A percentile compares a stretch with the other conserved stretches of the same genome.
Conservation (phyloP, 2,797 vertebrate genomes). For the Geotrypetes seraphini region DNA sequence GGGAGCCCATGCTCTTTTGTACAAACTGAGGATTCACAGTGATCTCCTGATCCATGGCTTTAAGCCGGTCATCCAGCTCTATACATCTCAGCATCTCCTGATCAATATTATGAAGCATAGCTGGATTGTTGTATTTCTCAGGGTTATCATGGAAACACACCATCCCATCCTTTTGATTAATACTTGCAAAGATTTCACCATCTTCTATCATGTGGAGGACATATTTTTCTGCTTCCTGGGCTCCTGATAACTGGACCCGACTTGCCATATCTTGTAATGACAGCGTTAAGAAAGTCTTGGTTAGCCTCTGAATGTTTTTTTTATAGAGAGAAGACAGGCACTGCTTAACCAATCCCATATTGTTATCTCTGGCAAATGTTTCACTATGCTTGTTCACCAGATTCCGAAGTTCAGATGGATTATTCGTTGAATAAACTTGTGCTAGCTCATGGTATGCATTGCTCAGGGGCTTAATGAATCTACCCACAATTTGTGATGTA, state of each 20-base stretch:
- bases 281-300: slow-evolving; percentile 93
- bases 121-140: slow-evolving; percentile 98
- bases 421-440: slow-evolving; percentile 93
- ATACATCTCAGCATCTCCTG: slow-evolving; percentile 99
- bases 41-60: slow-evolving; percentile 99
- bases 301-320: slow-evolving; percentile 98
- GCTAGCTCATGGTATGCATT: slow-evolving; percentile 95
- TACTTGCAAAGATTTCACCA: slow-evolving; percentile 97
- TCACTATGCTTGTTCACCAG: slow-evolving; percentile 92
- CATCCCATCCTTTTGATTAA: slow-evolving; percentile 99
- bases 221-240: slow-evolving; percentile 96
- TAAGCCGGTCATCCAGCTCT: slow-evolving; percentile 96
- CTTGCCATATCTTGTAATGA: slow-evolving; percentile 99
- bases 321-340: slow-evolving; percentile 96
- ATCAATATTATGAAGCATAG: slow-evolving; percentile 98
- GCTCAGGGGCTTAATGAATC: slow-evolving; percentile 98
- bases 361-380: slow-evolving; percentile 86
- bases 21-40: slow-evolving; percentile 98
- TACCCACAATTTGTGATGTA: slow-evolving; percentile 95
- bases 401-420: slow-evolving; percentile 82
- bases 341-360: slow-evolving; percentile 95
- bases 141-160: slow-evolving; percentile 98
- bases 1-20: slow-evolving; percentile 98
- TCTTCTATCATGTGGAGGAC: slow-evolving; percentile 99
- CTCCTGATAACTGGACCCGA: slow-evolving; percentile 89